phyloP scores from a whole-genome alignment of 1,140 invertebrate species.

The Drosophila funebris region DNA sequence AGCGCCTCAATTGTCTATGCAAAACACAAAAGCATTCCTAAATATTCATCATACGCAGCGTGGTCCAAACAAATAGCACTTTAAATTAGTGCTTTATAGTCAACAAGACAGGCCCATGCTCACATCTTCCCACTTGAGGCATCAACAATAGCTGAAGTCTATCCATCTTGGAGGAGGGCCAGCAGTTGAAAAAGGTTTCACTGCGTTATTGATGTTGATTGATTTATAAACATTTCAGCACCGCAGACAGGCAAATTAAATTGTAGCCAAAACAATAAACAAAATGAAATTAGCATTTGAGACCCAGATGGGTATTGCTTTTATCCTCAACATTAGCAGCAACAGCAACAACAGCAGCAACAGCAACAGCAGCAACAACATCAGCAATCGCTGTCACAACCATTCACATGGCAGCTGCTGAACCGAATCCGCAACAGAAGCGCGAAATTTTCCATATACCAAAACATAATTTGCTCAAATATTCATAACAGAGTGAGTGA shows the following conservation, averaged over 20 bases:
- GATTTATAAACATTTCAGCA: constrained; percentile 77
- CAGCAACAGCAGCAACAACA: constrained; percentile 3
- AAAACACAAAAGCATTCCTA: constrained; percentile 21
- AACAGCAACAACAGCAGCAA: constrained; percentile 2
- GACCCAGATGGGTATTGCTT: constrained; percentile 19
- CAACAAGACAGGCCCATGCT: background rate
- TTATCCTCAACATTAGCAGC: constrained; percentile 30
- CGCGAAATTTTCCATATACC: constrained; percentile 46
- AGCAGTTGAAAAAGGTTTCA: constrained; percentile 42
- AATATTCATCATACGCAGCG: constrained; percentile 44
- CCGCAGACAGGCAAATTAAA: constrained; percentile 62
- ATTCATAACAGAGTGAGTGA: constrained; percentile 65
- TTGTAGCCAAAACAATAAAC: constrained; percentile 79
- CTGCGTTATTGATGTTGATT: constrained; percentile 76
- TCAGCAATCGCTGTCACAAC: constrained; percentile 61
- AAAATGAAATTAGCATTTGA: constrained; percentile 75
- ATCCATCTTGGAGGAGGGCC: constrained; percentile 58
- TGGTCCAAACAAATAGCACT: constrained; percentile 22
- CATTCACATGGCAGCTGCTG: constrained; percentile 35
- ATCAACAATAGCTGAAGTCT: constrained; percentile 29
- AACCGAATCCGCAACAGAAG: constrained; percentile 14
- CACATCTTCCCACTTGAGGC: constrained; percentile 17
- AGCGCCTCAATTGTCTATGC: constrained; percentile 20
- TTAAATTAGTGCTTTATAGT: constrained; percentile 12
- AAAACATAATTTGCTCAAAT: constrained; percentile 72